Evolutionary conservation across 2,113 vertebrate genomes (phyloP), one percentile per base, ranked within the genome.

Genomic region (Phrynosoma platyrhinos): DNA sequence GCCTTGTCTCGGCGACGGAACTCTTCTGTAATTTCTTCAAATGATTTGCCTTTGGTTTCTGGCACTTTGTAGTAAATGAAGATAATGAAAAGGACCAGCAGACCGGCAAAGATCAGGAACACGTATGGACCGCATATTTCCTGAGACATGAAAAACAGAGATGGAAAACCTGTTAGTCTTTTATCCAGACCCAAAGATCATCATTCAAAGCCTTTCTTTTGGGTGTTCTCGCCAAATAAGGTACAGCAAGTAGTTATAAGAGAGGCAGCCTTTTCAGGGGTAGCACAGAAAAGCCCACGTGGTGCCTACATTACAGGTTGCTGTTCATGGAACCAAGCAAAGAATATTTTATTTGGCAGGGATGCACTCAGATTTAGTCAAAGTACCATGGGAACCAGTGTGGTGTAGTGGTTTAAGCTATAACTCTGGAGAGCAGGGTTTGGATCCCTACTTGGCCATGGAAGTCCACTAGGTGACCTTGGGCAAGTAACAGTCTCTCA

Each of bases 11-110:
- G 97, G 88, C 96, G 97, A 9, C 96, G 97, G 94, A 99, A 99
- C 71, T 96, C 95, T 0, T 97, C 97, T 0, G 98, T 92, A 0
- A 99, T 99, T 96, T 99, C 98, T 93, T 99, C 97, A 83, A 99
- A 99, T 0, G 96, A 97, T 91, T 98, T 99, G 1, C 98, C 98
- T 91, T 99, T 99, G 0, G 99, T 99, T 96, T 99, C 99, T 0
- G 98, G 99, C 23, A 99, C 98, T 91, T 98, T 98, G 53, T 98
- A 93, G 94, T 97, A 97, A 0, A 95, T 97, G 47, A 98, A 98
- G n/a, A 98, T 5, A 0, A 97, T 97, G 93, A 98, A 99, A 84
- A 84, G 68, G 0, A 98, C 91, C 72, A 99, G 95, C 85, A 99
- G 90, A 40, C 87, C 96, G 0, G 98, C 97, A 1, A 99, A 99